Conservation (phyloP, 2,113 vertebrate species). For the Microtus pennsylvanicus region DNA sequence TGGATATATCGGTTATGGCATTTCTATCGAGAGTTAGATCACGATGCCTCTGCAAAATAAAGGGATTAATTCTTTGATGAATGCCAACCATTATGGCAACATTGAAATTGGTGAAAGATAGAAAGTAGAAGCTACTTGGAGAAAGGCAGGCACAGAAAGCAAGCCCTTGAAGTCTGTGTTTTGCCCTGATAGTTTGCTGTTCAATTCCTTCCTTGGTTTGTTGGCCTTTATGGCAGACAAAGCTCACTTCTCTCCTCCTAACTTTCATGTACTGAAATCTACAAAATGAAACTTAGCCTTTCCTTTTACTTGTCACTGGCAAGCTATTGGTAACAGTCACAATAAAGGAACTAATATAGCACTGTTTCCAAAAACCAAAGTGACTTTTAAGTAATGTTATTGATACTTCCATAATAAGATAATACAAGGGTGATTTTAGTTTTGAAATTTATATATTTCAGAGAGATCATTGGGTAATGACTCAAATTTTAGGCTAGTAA, state of each 20-base stretch:
- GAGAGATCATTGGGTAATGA: background rate
- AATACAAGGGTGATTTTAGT: background rate
- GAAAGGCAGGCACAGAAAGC: no score
- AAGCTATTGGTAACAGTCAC: background rate
- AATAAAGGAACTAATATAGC: background rate
- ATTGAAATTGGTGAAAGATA: no score
- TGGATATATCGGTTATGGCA: no score
- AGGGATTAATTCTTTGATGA: no score
- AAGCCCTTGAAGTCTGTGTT: no score
- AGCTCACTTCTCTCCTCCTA: no score
- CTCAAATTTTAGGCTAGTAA: background rate
- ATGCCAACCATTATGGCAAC: no score
- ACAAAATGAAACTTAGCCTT: background rate
- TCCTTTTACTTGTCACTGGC: background rate
- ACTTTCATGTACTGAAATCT: background rate
- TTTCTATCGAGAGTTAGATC: background rate
- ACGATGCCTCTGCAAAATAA: background rate
- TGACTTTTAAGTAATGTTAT: background rate
- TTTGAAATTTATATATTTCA: background rate
- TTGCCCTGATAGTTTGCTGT: no score
- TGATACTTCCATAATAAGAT: background rate
- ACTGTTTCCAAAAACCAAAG: conserved; percentile 16
- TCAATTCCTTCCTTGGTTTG: no score
- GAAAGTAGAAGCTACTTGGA: no score
- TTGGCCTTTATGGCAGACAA: background rate